Conservation (phyloP, 2,888 invertebrate genomes). For the Euclidia mi region DNA sequence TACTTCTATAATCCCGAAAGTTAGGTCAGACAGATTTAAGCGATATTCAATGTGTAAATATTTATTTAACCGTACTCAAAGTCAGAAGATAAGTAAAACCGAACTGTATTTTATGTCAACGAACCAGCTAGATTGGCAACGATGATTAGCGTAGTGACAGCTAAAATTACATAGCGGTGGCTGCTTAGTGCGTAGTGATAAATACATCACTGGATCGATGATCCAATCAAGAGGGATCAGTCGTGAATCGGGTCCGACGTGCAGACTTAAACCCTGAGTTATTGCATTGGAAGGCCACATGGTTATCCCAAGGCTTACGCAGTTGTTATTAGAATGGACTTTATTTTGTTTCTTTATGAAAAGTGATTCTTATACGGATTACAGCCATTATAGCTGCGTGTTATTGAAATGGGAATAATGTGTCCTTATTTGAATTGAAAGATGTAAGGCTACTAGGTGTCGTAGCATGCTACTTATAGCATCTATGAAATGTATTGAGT, state of each 20-base stretch:
- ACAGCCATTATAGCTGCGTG: too few species aligned
- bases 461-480: too few species aligned
- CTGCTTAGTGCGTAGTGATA: conserved; percentile 44
- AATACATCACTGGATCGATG: conserved; percentile 55
- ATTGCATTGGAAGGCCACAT: conserved; percentile 33
- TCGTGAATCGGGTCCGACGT: conserved; percentile 53
- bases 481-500: too few species aligned
- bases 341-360: neutral
- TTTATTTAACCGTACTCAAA: too few species aligned
- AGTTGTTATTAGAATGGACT: conserved; percentile 38
- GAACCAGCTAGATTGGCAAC: conserved; percentile 15
- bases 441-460: too few species aligned
- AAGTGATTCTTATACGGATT: too few species aligned
- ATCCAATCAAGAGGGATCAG: conserved; percentile 58
- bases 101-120: neutral
- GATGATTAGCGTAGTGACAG: conserved; percentile 21
- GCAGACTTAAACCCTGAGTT: conserved; percentile 49
- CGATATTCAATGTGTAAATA: too few species aligned
- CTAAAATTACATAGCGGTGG: conserved; percentile 38
- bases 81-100: neutral
- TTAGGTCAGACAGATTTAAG: too few species aligned
- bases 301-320: conserved; percentile 22
- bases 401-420: too few species aligned
- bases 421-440: too few species aligned
- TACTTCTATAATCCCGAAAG: too few species aligned